Percentiles rank a stretch among this genome's conserved stretches.
phyloP scores from a whole-genome alignment of 2,113 vertebrate genomes.

The Clinocottus analis region DNA sequence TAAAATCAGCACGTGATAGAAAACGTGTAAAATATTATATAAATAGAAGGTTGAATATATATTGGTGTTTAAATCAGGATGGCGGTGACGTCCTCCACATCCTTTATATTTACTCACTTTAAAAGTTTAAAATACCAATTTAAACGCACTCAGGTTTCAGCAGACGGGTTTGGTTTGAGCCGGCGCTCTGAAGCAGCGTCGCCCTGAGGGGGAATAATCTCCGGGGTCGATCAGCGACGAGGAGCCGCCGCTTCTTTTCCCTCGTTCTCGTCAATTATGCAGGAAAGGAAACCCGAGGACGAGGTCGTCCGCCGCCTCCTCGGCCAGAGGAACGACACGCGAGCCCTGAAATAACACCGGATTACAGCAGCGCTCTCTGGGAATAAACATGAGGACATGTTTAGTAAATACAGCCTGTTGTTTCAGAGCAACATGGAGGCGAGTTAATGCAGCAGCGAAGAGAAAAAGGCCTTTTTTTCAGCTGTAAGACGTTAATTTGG shows the following conservation, averaged over 20 bases:
- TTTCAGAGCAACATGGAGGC: background rate
- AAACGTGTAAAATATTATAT: background rate
- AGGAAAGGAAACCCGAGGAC: conserved; percentile 37
- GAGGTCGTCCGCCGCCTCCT: conserved; percentile 26
- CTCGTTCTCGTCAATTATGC: conserved; percentile 60
- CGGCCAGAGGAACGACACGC: background rate
- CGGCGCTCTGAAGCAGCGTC: no score
- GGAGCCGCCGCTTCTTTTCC: no score
- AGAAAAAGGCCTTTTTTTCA: background rate
- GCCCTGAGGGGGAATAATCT: no score
- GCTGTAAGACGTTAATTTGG: background rate
- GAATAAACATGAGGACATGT: background rate
- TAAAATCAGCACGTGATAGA: background rate
- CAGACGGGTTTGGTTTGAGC: no score
- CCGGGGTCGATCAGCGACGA: no score
- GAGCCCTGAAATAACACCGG: background rate
- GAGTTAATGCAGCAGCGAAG: background rate
- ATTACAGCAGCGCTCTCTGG: conserved; percentile 1
- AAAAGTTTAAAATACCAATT: background rate
- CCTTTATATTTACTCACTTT: background rate
- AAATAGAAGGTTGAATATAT: background rate
- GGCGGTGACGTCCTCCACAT: background rate
- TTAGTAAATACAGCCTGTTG: background rate
- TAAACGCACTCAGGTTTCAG: background rate
- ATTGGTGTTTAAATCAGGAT: background rate